A percentile compares a stretch with the other conserved stretches of the same genome.
Conservation (phyloP, 1,140 invertebrate genomes). For the Parasteatoda tepidariorum region DNA sequence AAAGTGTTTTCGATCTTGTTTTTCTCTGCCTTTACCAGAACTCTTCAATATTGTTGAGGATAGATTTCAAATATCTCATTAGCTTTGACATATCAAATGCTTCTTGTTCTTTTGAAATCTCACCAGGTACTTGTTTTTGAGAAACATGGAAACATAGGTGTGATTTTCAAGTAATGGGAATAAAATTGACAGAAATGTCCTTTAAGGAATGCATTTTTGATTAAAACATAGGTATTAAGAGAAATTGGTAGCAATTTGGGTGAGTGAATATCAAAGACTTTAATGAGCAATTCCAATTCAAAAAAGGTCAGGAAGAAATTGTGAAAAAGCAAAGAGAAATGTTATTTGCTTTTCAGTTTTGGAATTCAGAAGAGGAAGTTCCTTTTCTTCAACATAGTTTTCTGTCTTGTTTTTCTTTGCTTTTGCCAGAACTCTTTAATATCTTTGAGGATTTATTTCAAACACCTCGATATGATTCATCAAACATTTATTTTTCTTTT, state of each 20-base stretch:
- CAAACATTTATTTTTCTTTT: no score
- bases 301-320: slow-evolving; percentile 38
- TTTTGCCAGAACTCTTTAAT: slow-evolving; percentile 14
- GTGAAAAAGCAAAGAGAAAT: slow-evolving; percentile 41
- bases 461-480: slow-evolving; percentile 27
- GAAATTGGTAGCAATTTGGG: no score
- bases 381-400: not conserved
- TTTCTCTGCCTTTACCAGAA: not conserved
- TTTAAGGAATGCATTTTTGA: no score
- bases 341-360: slow-evolving; percentile 46
- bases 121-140: no score
- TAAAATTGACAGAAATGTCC: no score
- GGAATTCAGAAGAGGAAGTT: slow-evolving; percentile 29
- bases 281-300: no score
- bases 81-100: slow-evolving; percentile 21
- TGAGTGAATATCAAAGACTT: no score
- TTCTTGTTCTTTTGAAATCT: no score
- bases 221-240: no score
- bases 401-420: not conserved
- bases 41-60: slow-evolving; percentile 32
- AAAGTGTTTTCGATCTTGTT: not conserved
- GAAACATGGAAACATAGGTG: no score
- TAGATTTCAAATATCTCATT: slow-evolving; percentile 45
- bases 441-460: slow-evolving; percentile 28
- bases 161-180: no score